A percentile compares a stretch with the other conserved stretches of the same genome.
Evolutionary conservation across 2,888 invertebrate species (phyloP).

Genomic region (Hydraecia micacea): DNA sequence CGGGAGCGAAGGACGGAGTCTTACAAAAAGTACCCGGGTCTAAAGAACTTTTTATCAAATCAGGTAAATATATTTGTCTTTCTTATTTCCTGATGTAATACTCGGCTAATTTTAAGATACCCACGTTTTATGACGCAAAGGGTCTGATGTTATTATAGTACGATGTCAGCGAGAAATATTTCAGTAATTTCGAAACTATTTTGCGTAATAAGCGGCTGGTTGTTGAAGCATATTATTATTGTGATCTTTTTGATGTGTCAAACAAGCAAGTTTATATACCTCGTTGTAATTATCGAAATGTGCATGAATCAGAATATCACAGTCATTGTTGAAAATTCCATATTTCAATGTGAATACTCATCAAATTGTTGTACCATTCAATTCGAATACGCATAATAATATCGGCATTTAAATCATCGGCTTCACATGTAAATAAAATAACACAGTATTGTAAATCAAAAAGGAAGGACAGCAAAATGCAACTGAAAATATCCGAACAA

Average conservation of each 20-base stretch:
- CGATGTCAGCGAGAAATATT: conserved; percentile 1
- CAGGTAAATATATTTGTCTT: conserved; percentile 16
- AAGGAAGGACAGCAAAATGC: neutral
- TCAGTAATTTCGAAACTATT: conserved; percentile 19
- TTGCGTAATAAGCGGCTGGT: neutral
- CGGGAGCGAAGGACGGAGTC: neutral
- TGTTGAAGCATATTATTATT: neutral
- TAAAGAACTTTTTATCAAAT: conserved; percentile 35
- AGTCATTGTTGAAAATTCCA: neutral
- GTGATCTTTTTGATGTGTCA: neutral
- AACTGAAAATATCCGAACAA: neutral
- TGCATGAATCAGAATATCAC: neutral
- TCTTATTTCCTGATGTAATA: conserved; percentile 26
- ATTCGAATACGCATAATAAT: neutral
- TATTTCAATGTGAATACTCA: neutral
- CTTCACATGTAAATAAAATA: too few relatives aligned
- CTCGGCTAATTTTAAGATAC: conserved; percentile 20
- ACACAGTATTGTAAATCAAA: neutral
- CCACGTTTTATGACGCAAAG: neutral
- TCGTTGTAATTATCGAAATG: neutral
- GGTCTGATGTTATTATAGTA: neutral
- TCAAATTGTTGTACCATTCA: neutral
- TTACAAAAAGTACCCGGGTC: conserved; percentile 6
- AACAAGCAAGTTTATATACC: neutral
- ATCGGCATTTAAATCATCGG: neutral